Conservation (phyloP, 2,113 vertebrate genomes). For the Ciconia stormi region DNA sequence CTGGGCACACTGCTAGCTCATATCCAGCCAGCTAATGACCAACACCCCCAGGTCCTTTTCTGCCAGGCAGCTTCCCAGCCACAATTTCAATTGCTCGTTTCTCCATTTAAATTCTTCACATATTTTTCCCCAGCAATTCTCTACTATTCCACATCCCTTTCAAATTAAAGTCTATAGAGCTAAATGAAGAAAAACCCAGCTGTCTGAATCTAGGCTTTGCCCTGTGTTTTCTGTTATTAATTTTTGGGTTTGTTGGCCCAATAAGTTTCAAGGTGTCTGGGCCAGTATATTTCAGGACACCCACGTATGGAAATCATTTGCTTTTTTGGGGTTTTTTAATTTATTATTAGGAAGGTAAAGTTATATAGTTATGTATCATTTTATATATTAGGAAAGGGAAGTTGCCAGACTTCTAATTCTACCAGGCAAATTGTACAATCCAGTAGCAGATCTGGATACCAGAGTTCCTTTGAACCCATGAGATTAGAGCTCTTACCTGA, state of each 20-base stretch:
- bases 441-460: background rate
- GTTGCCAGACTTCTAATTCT: background rate
- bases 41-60: too few relatives aligned
- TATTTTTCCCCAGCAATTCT: background rate
- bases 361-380: too few relatives aligned
- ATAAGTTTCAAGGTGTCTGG: background rate
- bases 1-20: too few relatives aligned
- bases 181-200: background rate
- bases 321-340: background rate
- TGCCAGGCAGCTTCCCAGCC: too few relatives aligned
- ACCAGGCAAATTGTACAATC: background rate
- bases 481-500: background rate
- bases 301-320: background rate
- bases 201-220: background rate
- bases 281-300: background rate
- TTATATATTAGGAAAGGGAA: background rate
- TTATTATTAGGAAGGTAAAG: background rate
- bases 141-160: background rate
- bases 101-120: background rate
- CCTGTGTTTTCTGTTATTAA: background rate
- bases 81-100: background rate
- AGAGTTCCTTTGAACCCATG: background rate
- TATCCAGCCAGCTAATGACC: too few relatives aligned
- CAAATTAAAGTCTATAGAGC: background rate
- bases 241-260: background rate